These are phyloP conservation scores for Orchesella cincta DNA, from an alignment of 1,140 invertebrate species.

Conservation along the genomic window DNA sequence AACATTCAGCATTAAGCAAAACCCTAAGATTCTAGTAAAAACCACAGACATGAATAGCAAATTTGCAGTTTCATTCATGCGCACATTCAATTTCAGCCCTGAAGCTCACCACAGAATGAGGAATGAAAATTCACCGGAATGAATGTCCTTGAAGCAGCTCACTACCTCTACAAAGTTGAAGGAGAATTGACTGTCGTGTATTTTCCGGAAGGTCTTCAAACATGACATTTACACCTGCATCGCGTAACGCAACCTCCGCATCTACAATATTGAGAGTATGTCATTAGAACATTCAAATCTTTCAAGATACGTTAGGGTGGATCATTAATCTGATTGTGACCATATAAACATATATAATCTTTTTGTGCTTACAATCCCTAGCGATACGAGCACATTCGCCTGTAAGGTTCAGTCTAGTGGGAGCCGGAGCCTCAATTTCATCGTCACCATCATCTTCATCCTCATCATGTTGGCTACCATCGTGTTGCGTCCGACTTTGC, in stretches of 20 bases:
- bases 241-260: constrained; percentile 38
- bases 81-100: no score
- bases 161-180: constrained; percentile 37
- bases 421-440: constrained; percentile 12
- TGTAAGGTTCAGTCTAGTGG: not conserved
- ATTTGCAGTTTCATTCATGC: not conserved
- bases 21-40: no score
- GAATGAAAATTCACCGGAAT: constrained; percentile 16
- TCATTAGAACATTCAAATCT: no score
- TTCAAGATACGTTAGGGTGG: no score
- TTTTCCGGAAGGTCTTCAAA: constrained; percentile 34
- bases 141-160: constrained; percentile 37
- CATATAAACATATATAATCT: not conserved
- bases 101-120: no score
- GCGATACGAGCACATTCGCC: constrained; percentile 7
- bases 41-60: not conserved
- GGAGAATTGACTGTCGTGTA: constrained; percentile 36
- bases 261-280: constrained; percentile 38
- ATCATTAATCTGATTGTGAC: no score
- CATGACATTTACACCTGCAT: constrained; percentile 32
- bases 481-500: not conserved
- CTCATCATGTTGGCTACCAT: not conserved
- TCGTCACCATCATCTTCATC: constrained; percentile 15
- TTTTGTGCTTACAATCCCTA: constrained; percentile 38
- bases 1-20: no score